These are phyloP conservation scores for Lophius americanus DNA, from an alignment of 2,797 vertebrate species.

Conservation along the genomic window DNA sequence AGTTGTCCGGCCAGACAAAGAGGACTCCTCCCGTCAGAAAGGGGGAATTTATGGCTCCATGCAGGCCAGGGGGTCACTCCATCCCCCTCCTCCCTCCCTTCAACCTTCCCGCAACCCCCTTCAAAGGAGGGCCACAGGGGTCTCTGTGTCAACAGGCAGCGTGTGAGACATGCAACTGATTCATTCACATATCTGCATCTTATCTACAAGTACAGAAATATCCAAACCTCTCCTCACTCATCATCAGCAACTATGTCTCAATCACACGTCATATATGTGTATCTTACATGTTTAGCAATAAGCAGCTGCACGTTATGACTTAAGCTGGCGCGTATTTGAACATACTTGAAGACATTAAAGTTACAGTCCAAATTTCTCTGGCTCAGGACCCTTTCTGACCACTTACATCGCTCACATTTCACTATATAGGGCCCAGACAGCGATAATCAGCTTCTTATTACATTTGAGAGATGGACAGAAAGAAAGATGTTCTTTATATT, in stretches of 20 bases:
- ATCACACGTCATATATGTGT: constrained; percentile 10
- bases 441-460: constrained; percentile 43
- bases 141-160: constrained; percentile 62
- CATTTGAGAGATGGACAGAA: constrained; percentile 31
- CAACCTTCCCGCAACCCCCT: constrained; percentile 41
- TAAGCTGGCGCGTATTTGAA: constrained; percentile 14
- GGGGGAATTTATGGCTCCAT: constrained; percentile 50
- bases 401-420: constrained; percentile 11
- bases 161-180: not conserved
- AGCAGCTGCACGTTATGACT: constrained; percentile 33
- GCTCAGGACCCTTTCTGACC: not conserved
- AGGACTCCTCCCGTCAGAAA: constrained; percentile 55
- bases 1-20: constrained; percentile 74
- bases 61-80: constrained; percentile 24
- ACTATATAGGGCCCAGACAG: constrained; percentile 18
- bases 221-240: constrained; percentile 10
- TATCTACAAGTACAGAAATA: constrained; percentile 26
- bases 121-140: constrained; percentile 54
- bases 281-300: constrained; percentile 4
- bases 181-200: constrained; percentile 26
- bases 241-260: constrained; percentile 4
- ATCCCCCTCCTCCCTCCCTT: constrained; percentile 3
- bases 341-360: not conserved
- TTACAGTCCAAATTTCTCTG: constrained; percentile 5
- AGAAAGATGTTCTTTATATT: constrained; percentile 40